Base-by-base conservation (phyloP, 2,113 vertebrate genomes). In the Rhinolophus ferrumequinum region DNA sequence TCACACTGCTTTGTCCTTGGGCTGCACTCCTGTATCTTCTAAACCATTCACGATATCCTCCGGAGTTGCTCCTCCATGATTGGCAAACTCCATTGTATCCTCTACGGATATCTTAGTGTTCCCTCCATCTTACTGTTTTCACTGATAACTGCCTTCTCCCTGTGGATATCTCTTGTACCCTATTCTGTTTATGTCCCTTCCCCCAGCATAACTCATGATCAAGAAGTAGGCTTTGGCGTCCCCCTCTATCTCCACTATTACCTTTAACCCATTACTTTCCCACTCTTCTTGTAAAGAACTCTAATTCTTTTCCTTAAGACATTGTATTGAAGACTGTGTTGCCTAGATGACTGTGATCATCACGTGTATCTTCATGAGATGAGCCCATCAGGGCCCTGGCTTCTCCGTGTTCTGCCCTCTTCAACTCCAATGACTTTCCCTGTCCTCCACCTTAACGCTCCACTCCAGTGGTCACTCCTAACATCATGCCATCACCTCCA, bases 21-120 rank as follows among this genome's bases (percentile, higher is more conserved):
- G 16, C 10, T 69, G 4, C 0, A 60, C 0, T 85, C 18, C 21
- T 56, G 9, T 0, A 41, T 26, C 60, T 54, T 11, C n/a, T 26
- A 16, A 30, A 38, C 11, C 11, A 21, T 28, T 66, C 9, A 3
- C 8, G 0, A 10, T 30, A 22, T 90, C 18, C n/a, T 64, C 69
- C 54, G 9, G 54, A 75, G 58, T 56, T 87, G 6, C 21, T 88
- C 75, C 38, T 92, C 26, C 4, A 0, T 41, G 9, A 77, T 5
- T 15, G 50, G 9, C 8, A 72, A 60, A 33, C 26, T 70, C 28
- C n/a, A 18, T 4, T 77, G 10, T 58, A 67, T 50, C 60, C 33
- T 79, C 69, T 28, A 0, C 22, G 28, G 52, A 54, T 3, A 50
- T 30, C 12, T 88, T 11, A 19, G 2, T 28, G 8, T 54, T 72